These are phyloP conservation scores for Ochlodes sylvanus DNA, from an alignment of 2,888 invertebrate species.

Conservation along the genomic window DNA sequence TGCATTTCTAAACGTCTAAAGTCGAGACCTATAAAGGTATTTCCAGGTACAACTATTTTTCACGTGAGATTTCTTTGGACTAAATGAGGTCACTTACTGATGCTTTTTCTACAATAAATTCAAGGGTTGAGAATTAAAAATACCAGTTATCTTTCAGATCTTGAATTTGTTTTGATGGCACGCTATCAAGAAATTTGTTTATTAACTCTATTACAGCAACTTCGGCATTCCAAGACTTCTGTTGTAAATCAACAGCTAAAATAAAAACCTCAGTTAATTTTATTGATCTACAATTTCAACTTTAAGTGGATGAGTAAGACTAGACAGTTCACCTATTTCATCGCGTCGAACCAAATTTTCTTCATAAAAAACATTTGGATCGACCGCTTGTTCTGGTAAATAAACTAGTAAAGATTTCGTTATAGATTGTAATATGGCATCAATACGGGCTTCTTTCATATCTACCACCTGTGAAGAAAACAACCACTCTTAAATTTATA, in stretches of 20 bases:
- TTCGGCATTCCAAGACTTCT: conserved; percentile 86
- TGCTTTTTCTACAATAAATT: too few relatives aligned
- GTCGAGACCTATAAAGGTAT: too few relatives aligned
- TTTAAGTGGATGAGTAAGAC: not conserved
- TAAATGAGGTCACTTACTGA: too few relatives aligned
- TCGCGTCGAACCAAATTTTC: conserved; percentile 86
- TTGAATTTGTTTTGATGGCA: conserved; percentile 84
- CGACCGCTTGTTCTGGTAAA: conserved; percentile 86
- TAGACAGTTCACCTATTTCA: conserved; percentile 67
- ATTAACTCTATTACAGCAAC: conserved; percentile 91
- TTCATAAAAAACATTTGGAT: conserved; percentile 86
- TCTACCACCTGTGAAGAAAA: conserved; percentile 83
- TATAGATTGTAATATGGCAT: conserved; percentile 87
- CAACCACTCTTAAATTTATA: conserved; percentile 33
- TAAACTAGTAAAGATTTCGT: conserved; percentile 86
- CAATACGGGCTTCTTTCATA: conserved; percentile 90
- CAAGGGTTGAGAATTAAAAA: not conserved
- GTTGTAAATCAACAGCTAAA: conserved; percentile 70
- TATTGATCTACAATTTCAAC: too few relatives aligned
- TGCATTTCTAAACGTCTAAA: too few relatives aligned
- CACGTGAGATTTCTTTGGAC: too few relatives aligned
- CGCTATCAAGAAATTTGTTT: conserved; percentile 89
- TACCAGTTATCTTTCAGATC: conserved; percentile 86
- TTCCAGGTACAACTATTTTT: too few relatives aligned
- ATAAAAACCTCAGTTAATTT: conserved; percentile 19